phyloP scores from a whole-genome alignment of 2,113 vertebrate genomes.

The Vanacampus margaritifer region DNA sequence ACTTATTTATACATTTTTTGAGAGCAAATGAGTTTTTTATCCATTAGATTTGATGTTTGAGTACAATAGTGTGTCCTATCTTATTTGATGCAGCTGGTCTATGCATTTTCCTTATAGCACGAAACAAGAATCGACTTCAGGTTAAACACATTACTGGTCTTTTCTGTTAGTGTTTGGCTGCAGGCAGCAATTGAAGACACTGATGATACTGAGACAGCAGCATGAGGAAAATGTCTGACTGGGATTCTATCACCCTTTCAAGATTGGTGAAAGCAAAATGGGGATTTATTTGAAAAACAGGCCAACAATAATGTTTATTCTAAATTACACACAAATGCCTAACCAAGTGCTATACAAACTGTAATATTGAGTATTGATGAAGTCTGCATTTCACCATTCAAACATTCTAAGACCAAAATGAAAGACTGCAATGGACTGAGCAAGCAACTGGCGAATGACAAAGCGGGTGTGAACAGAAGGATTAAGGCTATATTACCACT shows the following conservation, averaged over 20 bases:
- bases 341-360: conserved; percentile 63
- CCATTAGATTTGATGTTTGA: no score
- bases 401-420: conserved; percentile 47
- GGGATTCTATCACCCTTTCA: conserved; percentile 26
- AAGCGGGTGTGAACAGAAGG: conserved; percentile 14
- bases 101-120: no score
- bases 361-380: conserved; percentile 72
- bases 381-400: conserved; percentile 66
- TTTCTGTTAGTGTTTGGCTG: no score
- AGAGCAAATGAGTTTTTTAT: no score
- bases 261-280: conserved; percentile 60
- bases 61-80: no score
- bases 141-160: no score
- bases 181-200: no score
- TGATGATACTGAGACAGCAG: no score
- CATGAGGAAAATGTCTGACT: conserved; percentile 14
- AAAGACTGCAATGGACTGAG: conserved; percentile 33
- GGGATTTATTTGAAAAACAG: conserved; percentile 57
- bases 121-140: no score
- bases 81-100: no score
- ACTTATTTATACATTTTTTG: no score
- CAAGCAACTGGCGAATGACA: conserved; percentile 16
- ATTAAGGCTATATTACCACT: conserved; percentile 58
- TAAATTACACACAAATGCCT: conserved; percentile 50
- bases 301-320: conserved; percentile 19